phyloP scores from a whole-genome alignment of 1,140 invertebrate species.

The Goniozus legneri region DNA sequence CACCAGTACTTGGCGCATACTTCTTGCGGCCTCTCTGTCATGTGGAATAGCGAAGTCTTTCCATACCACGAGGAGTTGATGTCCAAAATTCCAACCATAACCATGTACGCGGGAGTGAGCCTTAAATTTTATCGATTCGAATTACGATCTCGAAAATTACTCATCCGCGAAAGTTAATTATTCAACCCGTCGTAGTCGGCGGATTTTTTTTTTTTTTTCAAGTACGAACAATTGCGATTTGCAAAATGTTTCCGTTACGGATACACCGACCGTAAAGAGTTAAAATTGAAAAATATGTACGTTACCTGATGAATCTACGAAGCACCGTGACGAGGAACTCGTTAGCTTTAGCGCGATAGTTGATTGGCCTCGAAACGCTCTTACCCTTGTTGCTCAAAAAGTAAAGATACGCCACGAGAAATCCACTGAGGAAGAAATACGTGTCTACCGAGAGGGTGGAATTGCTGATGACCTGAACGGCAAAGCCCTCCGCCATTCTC shows the following conservation, averaged over 20 bases:
- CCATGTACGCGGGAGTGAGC: conserved; percentile 53
- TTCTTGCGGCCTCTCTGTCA: conserved; percentile 50
- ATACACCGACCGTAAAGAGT: too few species aligned
- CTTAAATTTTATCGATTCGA: too few species aligned
- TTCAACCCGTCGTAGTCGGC: too few species aligned
- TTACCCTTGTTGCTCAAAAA: conserved; percentile 27
- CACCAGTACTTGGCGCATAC: conserved; percentile 62
- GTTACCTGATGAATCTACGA: conserved; percentile 52
- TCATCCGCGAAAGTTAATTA: too few species aligned
- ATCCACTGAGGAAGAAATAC: conserved; percentile 53
- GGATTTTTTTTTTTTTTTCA: too few species aligned
- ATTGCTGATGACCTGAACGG: conserved; percentile 45
- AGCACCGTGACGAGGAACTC: conserved; percentile 37
- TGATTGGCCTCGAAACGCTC: conserved; percentile 24
- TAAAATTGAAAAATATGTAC: too few species aligned
- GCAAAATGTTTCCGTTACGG: too few species aligned
- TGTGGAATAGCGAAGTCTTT: conserved; percentile 52
- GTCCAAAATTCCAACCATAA: conserved; percentile 53
- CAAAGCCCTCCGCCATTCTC: conserved; percentile 35
- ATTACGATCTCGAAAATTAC: too few species aligned
- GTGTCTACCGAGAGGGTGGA: conserved; percentile 52
- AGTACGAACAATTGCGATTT: too few species aligned
- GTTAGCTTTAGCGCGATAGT: conserved; percentile 24
- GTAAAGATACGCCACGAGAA: conserved; percentile 48
- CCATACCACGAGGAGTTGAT: conserved; percentile 52